Evolutionary conservation across 2,113 vertebrate genomes (phyloP).

Genomic region (Emydocephalus ijimae): DNA sequence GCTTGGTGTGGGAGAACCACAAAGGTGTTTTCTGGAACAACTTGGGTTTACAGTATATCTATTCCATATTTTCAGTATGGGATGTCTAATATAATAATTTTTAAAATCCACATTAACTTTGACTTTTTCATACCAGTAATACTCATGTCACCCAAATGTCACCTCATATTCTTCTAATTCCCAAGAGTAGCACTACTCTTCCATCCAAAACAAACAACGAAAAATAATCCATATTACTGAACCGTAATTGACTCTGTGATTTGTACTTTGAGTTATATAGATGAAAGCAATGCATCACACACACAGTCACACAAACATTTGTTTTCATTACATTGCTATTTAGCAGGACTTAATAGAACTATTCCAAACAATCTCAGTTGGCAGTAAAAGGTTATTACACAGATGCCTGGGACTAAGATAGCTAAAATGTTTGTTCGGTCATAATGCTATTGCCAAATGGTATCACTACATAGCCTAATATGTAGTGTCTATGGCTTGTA

Average conservation of each 20-base stretch:
- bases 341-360: neutral
- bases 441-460: neutral
- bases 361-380: constrained; percentile 2
- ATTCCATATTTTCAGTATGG: neutral
- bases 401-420: neutral
- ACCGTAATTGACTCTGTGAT: neutral
- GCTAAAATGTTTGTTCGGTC: constrained; percentile 6
- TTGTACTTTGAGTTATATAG: neutral
- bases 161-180: neutral
- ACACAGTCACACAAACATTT: neutral
- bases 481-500: neutral
- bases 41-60: neutral
- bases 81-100: neutral
- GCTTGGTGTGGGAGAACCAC: neutral
- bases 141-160: neutral
- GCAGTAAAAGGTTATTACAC: neutral
- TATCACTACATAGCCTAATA: neutral
- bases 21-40: neutral
- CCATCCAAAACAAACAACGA: neutral
- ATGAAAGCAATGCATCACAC: neutral
- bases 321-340: neutral
- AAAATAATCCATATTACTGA: neutral
- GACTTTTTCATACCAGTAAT: neutral
- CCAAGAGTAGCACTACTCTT: neutral
- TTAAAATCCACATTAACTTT: neutral